phyloP scores from a whole-genome alignment of 2,888 invertebrate genomes.

The Pantelozetes paolii region DNA sequence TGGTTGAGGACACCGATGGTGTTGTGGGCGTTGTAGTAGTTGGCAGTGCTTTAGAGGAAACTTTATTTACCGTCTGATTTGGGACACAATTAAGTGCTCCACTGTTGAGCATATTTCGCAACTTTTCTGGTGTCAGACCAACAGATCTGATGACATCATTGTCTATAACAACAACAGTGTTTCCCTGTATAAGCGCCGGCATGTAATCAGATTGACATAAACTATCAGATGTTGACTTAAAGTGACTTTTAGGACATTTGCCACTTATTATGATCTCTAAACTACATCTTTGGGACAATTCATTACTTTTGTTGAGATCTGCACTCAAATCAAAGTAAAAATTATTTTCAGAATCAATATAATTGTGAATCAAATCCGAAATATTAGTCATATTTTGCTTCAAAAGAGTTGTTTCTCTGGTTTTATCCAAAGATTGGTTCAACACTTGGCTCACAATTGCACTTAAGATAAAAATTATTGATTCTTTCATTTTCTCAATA shows the following conservation, averaged over 20 bases:
- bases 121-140: conserved; percentile 16
- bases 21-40: neutral
- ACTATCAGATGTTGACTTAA: neutral
- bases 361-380: neutral
- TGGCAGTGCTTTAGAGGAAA: neutral
- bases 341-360: neutral
- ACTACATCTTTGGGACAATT: neutral
- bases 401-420: neutral
- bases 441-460: neutral
- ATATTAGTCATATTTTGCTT: neutral
- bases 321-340: neutral
- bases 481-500: too few species aligned
- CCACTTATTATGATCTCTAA: neutral
- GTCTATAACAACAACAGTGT: neutral
- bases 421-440: neutral
- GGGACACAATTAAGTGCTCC: conserved; percentile 16
- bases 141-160: neutral
- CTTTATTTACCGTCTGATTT: neutral
- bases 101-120: conserved; percentile 4
- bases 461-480: neutral
- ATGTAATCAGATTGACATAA: conserved; percentile 21
- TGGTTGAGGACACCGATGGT: neutral
- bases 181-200: conserved; percentile 28
- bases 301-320: conserved; percentile 7
- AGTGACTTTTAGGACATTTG: neutral